phyloP scores from a whole-genome alignment of 2,888 invertebrate genomes.

The Lacanobia wlatinum region DNA sequence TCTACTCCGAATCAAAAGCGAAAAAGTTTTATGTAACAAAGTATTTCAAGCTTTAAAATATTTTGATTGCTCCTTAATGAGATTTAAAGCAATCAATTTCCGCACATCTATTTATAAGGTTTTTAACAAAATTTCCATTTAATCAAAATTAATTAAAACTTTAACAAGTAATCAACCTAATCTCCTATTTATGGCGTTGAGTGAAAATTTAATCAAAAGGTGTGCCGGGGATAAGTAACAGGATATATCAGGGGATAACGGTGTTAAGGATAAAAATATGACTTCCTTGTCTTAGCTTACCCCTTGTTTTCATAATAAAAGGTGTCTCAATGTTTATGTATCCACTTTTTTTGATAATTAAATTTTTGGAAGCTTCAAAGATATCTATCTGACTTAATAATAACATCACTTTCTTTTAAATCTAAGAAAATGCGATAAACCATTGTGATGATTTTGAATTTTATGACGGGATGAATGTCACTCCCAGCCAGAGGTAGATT shows the following conservation, averaged over 20 bases:
- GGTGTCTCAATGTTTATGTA: conserved; percentile 9
- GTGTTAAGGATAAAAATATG: conserved; percentile 18
- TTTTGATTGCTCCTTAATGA: not conserved
- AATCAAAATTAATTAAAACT: conserved; percentile 48
- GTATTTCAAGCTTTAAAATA: not conserved
- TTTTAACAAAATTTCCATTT: conserved; percentile 15
- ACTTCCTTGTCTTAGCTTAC: conserved; percentile 13
- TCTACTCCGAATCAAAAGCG: not conserved
- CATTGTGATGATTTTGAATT: not conserved
- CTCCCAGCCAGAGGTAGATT: not conserved
- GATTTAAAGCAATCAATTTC: conserved; percentile 9
- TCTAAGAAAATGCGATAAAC: not conserved
- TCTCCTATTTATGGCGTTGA: conserved; percentile 32
- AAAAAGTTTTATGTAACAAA: not conserved
- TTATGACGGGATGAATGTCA: not conserved
- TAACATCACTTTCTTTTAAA: not conserved
- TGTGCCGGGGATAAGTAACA: conserved; percentile 3
- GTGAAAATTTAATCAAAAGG: conserved; percentile 40
- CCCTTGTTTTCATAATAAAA: conserved; percentile 28
- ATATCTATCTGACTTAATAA: not conserved
- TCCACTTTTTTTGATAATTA: not conserved
- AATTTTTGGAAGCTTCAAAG: not conserved
- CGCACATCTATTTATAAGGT: not conserved
- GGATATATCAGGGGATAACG: conserved; percentile 26
- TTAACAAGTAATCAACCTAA: conserved; percentile 46